These are phyloP conservation scores for Strigamia maritima DNA, from an alignment of 2,888 invertebrate species.

Conservation along the genomic window DNA sequence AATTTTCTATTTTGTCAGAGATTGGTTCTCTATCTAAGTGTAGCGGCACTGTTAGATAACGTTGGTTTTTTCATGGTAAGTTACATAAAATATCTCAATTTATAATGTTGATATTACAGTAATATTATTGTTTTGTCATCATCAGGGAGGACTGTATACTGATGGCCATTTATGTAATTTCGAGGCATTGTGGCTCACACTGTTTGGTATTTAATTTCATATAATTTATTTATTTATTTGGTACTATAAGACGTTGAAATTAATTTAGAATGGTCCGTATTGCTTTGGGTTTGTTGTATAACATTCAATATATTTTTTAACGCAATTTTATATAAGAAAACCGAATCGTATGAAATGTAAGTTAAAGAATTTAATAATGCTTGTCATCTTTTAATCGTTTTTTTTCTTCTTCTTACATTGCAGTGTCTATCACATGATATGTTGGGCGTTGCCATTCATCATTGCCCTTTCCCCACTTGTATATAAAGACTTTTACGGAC, in stretches of 20 bases:
- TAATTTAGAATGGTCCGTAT: constrained; percentile 38
- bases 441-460: constrained; percentile 39
- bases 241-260: not conserved
- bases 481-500: constrained; percentile 39
- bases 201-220: constrained; percentile 31
- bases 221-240: not conserved
- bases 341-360: constrained; percentile 39
- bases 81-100: not conserved
- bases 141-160: constrained; percentile 35
- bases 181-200: constrained; percentile 38
- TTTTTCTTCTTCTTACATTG: not conserved
- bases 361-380: not conserved
- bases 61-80: constrained; percentile 37
- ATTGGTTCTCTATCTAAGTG: constrained; percentile 33
- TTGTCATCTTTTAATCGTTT: not conserved
- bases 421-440: constrained; percentile 39
- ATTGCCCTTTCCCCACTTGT: constrained; percentile 39
- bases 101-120: not conserved
- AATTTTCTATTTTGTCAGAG: constrained; percentile 31
- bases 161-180: constrained; percentile 38
- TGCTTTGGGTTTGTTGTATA: constrained; percentile 38
- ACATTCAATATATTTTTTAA: constrained; percentile 40
- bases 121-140: not conserved
- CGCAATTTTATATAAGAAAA: constrained; percentile 33
- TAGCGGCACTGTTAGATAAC: constrained; percentile 33